These are phyloP conservation scores for Sander lucioperca DNA, from an alignment of 2,113 vertebrate genomes.

Conservation along the genomic window DNA sequence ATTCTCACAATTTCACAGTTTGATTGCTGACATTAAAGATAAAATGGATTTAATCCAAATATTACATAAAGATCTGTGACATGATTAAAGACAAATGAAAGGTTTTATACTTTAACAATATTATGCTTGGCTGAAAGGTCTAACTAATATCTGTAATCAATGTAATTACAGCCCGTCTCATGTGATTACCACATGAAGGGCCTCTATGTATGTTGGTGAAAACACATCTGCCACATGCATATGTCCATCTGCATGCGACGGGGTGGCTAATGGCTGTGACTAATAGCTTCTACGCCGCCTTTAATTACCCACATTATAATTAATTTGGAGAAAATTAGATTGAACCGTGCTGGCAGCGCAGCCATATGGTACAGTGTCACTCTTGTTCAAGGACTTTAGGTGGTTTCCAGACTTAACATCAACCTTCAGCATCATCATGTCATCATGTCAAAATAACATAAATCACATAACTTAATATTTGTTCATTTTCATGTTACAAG, in stretches of 20 bases:
- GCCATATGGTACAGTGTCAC: conserved; percentile 25
- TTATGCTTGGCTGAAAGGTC: neutral
- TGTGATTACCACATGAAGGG: conserved; percentile 41
- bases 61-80: too few relatives aligned
- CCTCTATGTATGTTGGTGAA: conserved; percentile 2
- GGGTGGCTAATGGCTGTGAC: conserved; percentile 5
- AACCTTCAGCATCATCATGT: neutral
- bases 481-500: neutral
- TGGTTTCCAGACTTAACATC: neutral
- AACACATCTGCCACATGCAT: conserved; percentile 4
- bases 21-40: too few relatives aligned
- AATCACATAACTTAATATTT: neutral
- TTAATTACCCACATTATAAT: conserved; percentile 69
- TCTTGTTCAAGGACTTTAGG: conserved; percentile 29
- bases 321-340: conserved; percentile 67
- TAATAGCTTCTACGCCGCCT: conserved; percentile 61
- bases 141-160: conserved; percentile 24
- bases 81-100: neutral
- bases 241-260: conserved; percentile 29
- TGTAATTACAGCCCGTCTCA: conserved; percentile 33
- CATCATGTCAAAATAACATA: conserved; percentile 19
- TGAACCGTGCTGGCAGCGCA: conserved; percentile 12
- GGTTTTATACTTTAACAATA: neutral
- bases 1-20: too few relatives aligned
- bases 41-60: too few relatives aligned